Percentiles rank a stretch among this genome's conserved stretches.
These are phyloP conservation scores for Eudemis profundana DNA, from an alignment of 2,888 invertebrate species.

Conservation along the genomic window DNA sequence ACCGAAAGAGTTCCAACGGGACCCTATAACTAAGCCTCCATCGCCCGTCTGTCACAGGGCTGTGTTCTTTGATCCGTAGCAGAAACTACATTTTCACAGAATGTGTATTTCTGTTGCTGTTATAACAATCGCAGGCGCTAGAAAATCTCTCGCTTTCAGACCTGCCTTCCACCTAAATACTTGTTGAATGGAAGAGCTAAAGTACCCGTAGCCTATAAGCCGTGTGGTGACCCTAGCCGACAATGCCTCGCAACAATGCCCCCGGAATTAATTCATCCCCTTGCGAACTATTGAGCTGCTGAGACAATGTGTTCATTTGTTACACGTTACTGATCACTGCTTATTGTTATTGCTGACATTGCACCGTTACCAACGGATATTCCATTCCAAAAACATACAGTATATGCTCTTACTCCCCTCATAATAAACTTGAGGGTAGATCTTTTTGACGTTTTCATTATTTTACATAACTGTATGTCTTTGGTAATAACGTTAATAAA, in stretches of 20 bases:
- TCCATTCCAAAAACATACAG: background rate
- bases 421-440: too few species aligned
- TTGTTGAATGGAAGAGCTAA: constrained; percentile 17
- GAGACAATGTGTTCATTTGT: constrained; percentile 48
- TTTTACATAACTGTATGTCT: too few species aligned
- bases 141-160: background rate
- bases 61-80: too few species aligned
- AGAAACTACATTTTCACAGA: background rate
- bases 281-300: constrained; percentile 34
- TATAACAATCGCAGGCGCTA: too few species aligned
- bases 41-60: too few species aligned
- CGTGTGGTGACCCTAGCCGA: constrained; percentile 23
- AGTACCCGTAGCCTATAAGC: constrained; percentile 19
- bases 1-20: too few species aligned
- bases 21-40: too few species aligned
- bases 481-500: too few species aligned
- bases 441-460: too few species aligned
- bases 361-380: background rate
- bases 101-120: too few species aligned
- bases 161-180: background rate
- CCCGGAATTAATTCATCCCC: constrained; percentile 46
- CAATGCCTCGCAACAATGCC: constrained; percentile 43
- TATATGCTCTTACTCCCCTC: too few species aligned
- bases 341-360: constrained; percentile 34
- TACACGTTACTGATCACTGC: constrained; percentile 35